These are phyloP conservation scores for Macroglossus sobrinus DNA, from an alignment of 2,113 vertebrate species.

Conservation along the genomic window DNA sequence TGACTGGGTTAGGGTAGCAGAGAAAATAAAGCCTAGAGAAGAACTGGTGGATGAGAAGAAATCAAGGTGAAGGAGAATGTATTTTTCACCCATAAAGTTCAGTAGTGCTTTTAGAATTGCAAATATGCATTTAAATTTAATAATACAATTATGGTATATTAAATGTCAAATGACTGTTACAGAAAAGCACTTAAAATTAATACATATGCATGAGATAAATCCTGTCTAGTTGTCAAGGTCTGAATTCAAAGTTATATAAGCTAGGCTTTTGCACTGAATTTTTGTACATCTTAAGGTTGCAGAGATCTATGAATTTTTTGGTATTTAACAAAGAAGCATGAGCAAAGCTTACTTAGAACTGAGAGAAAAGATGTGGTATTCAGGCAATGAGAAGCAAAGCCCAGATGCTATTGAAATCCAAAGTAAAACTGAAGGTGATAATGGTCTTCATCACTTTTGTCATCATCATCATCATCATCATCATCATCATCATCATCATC, in stretches of 20 bases:
- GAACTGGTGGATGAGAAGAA: not conserved
- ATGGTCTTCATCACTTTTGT: too few relatives aligned
- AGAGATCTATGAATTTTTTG: constrained; percentile 69
- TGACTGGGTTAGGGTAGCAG: not conserved
- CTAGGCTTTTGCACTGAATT: constrained; percentile 64
- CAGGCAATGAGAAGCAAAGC: not conserved
- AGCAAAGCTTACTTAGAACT: constrained; percentile 49
- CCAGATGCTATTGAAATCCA: not conserved
- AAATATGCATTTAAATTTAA: constrained; percentile 83
- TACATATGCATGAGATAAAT: constrained; percentile 85
- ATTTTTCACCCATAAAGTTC: constrained; percentile 76
- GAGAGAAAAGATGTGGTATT: not conserved
- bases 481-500: too few relatives aligned
- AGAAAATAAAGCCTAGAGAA: not conserved
- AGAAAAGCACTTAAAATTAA: constrained; percentile 84
- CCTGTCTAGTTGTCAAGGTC: constrained; percentile 80
- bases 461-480: not conserved
- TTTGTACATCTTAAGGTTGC: constrained; percentile 68
- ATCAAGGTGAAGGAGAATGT: constrained; percentile 66
- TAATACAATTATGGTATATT: constrained; percentile 84
- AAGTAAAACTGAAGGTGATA: not conserved
- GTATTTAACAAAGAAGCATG: constrained; percentile 63
- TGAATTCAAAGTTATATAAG: constrained; percentile 76
- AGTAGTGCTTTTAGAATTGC: constrained; percentile 78
- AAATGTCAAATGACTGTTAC: constrained; percentile 85